Base-by-base conservation (phyloP, 2,113 vertebrate genomes). In the Hemichromis elongatus region DNA sequence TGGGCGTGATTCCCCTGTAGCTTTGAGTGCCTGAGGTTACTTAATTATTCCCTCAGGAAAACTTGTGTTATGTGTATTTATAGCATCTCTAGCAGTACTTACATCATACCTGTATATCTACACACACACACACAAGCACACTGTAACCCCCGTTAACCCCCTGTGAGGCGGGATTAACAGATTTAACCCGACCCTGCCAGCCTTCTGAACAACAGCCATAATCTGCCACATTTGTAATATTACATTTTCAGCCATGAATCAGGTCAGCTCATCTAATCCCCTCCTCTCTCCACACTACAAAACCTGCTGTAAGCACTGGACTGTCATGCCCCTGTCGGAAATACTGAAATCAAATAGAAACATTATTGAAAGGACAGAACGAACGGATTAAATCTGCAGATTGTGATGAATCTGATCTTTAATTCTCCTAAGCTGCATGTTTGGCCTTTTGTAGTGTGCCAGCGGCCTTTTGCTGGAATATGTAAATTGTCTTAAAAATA, bases 211-310 rank as follows among this genome's bases (percentile, higher is more conserved):
- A 81, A 55, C 84, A 84, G 80, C 52, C 55, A 26, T 95, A 95
- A 96, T 96, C 95, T 93, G 89, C 45, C 30, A 40, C 93, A 92
- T 95, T 96, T 95, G 90, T 93, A 80, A 93, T 95, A 94, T 94
- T 95, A 91, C 86, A 92, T 93, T 94, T 94, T 89, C 80, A 82
- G 83, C 83, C 52, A 55, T 81, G 66, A 96, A 95, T 93, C 86
- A 94, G 95, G 95, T 96, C 96, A 96, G 10, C 54, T 40, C 47
- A 33, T 85, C 75, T 90, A 95, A 94, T 95, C 94, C 86, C 33
- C 19, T 3, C 53, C 18, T 40, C 55, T 11, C 7, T 35, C n/a
- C 78, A 70, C 37, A 2, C 10, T 19, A 56, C 21, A 52, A 80
- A 79, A n/a, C 81, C 53, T 10, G 35, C 37, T 28, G 30, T 47